phyloP scores from a whole-genome alignment of 2,888 invertebrate genomes.

The Ashinkailepas kermadecensis region DNA sequence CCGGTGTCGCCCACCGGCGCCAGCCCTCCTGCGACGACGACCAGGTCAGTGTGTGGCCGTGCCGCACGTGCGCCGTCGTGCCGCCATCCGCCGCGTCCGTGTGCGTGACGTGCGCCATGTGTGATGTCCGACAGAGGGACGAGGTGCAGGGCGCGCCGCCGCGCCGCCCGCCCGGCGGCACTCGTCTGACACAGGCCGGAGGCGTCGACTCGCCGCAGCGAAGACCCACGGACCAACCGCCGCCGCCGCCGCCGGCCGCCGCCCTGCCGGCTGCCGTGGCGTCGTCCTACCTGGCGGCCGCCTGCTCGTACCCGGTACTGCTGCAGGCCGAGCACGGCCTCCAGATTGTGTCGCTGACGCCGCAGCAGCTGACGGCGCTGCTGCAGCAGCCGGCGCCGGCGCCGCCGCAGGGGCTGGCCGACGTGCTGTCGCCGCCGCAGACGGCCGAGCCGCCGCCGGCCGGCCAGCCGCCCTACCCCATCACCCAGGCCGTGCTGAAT shows the following conservation, averaged over 20 bases:
- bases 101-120: background rate
- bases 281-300: background rate
- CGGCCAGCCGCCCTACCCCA: background rate
- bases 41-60: background rate
- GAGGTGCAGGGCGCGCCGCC: background rate
- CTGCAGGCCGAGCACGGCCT: constrained; percentile 16
- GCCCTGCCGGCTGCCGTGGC: background rate
- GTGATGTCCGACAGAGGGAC: background rate
- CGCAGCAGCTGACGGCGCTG: constrained; percentile 13
- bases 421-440: background rate
- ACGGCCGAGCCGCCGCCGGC: background rate
- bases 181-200: background rate
- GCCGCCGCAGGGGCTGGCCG: background rate
- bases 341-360: constrained; percentile 15
- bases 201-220: background rate
- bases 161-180: background rate
- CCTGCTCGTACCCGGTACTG: constrained; percentile 1
- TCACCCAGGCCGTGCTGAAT: no score
- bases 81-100: background rate
- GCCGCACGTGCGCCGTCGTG: background rate
- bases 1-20: background rate
- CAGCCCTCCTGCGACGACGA: constrained; percentile 15
- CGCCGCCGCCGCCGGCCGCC: background rate
- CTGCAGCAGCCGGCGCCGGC: background rate
- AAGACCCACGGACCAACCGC: background rate